Evolutionary conservation across 2,888 invertebrate genomes (phyloP), one percentile per base, ranked within the genome.

Genomic region (Dasypolia templi): DNA sequence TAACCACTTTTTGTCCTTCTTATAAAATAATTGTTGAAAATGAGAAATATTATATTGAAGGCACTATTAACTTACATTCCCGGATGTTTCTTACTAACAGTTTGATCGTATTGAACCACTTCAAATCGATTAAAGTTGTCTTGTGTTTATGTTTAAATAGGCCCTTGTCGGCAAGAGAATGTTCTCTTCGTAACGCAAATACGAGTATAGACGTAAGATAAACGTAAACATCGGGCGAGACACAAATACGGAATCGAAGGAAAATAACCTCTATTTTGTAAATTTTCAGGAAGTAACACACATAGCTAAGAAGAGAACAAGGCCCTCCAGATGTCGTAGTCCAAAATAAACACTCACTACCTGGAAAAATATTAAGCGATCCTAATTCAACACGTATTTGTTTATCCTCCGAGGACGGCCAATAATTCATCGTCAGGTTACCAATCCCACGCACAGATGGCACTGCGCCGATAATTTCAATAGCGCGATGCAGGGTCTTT

Each of bases 391-490:
- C 44, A 66, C 32, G 22, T 26, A 7, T 59, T 7, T 63, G 53
- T 75, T 76, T 35, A 19, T 67, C 22, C 0, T n/a, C 14, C 29
- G 55, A 39, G 29, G 32, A 55, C 35, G 22, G 29, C 7, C 26
- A 44, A 70, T 72, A 19, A 29, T 70, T 68, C 19, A 29, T 5
- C 17, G 11, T 35, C 6, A 29, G 53, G 49, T 68, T 35, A 65
- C 19, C n/a, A 29, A 29, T 53, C 39, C 19, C 22, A 1, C 55
- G 22, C 44, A 35, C 35, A 65, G 59, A 61, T 62, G 79, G 29
- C 59, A 32, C 26, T 74, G 65, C 42, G 4, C 17, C 29, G 26
- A 70, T 61, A 58, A 59, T 78, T 71, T 68, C 69, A 75, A 84
- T 75, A 69, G 58, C 42, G 49, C 59, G 76, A 51, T 61, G 59